These are phyloP conservation scores for Eunapius fragilis DNA, from an alignment of 37 sponge, comb jelly and placozoan genomes.

Conservation along the genomic window DNA sequence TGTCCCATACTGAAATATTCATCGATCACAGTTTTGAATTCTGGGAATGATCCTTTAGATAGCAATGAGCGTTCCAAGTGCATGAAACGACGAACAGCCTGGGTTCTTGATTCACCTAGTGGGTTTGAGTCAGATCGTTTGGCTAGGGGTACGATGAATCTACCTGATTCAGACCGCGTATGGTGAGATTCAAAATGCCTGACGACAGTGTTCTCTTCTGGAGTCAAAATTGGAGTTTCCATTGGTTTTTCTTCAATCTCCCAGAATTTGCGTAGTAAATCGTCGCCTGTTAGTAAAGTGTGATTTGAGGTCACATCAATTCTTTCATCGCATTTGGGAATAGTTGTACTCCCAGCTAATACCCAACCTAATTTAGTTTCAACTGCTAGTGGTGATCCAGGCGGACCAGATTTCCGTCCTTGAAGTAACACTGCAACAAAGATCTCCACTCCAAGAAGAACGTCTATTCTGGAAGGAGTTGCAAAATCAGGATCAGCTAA, in stretches of 20 bases:
- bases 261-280: conserved; percentile 44
- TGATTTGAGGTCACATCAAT: neutral
- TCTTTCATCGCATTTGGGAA: neutral
- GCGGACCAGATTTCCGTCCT: conserved; percentile 22
- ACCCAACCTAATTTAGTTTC: no score
- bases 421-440: conserved; percentile 34
- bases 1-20: conserved; percentile 40
- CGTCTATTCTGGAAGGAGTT: conserved; percentile 38
- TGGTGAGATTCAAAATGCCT: conserved; percentile 31
- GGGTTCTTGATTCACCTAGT: conserved; percentile 54
- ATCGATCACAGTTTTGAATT: conserved; percentile 28
- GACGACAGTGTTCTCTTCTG: conserved; percentile 22
- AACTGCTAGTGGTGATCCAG: no score
- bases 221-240: neutral
- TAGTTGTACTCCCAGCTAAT: neutral
- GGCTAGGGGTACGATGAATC: conserved; percentile 41
- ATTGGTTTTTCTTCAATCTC: conserved; percentile 37
- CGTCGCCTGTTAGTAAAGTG: conserved; percentile 28
- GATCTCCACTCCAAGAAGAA: conserved; percentile 27
- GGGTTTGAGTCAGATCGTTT: neutral
- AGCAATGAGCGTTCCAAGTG: conserved; percentile 44
- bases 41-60: conserved; percentile 24
- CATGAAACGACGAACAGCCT: conserved; percentile 44
- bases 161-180: conserved; percentile 2
- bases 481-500: conserved; percentile 40